Percentiles rank a stretch among this genome's conserved stretches.
phyloP scores from a whole-genome alignment of 92 coral and sea anemone species.

The Zoanthus sociatus region DNA sequence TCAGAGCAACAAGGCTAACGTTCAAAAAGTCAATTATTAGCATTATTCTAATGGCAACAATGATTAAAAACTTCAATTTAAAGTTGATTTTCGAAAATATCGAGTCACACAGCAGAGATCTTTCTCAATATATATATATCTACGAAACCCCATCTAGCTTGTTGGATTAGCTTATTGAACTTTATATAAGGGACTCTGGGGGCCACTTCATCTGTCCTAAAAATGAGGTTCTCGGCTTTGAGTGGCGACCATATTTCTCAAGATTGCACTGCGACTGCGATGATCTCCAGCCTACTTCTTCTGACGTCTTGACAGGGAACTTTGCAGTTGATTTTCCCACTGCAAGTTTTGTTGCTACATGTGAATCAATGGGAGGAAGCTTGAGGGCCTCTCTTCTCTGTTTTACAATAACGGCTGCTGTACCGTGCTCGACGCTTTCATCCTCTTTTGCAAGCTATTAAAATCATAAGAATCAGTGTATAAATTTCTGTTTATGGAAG shows the following conservation, averaged over 20 bases:
- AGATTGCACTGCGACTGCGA: conserved; percentile 87
- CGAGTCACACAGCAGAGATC: too few species aligned
- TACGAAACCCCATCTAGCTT: too few species aligned
- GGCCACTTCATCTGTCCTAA: conserved; percentile 98
- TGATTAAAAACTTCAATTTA: too few species aligned
- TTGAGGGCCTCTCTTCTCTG: conserved; percentile 95
- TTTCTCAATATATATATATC: too few species aligned
- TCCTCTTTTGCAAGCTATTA: conserved; percentile 89
- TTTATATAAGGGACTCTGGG: conserved; percentile 87
- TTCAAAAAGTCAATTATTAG: too few species aligned
- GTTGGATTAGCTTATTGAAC: too few species aligned
- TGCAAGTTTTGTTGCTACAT: conserved; percentile 88
- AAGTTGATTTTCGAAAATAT: too few species aligned
- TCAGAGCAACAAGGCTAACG: too few species aligned
- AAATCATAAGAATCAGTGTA: neutral
- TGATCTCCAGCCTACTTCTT: conserved; percentile 97
- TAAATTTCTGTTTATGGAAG: neutral
- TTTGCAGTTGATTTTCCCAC: conserved; percentile 87
- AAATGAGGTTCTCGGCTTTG: conserved; percentile 83
- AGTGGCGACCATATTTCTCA: conserved; percentile 93
- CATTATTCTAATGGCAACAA: too few species aligned
- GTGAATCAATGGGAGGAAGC: conserved; percentile 95
- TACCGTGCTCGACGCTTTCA: conserved; percentile 81
- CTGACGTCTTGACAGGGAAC: conserved; percentile 83
- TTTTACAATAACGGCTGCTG: conserved; percentile 92